A percentile compares a stretch with the other conserved stretches of the same genome.
Conservation (phyloP, 2,113 vertebrate species). For the Taxidea taxus region DNA sequence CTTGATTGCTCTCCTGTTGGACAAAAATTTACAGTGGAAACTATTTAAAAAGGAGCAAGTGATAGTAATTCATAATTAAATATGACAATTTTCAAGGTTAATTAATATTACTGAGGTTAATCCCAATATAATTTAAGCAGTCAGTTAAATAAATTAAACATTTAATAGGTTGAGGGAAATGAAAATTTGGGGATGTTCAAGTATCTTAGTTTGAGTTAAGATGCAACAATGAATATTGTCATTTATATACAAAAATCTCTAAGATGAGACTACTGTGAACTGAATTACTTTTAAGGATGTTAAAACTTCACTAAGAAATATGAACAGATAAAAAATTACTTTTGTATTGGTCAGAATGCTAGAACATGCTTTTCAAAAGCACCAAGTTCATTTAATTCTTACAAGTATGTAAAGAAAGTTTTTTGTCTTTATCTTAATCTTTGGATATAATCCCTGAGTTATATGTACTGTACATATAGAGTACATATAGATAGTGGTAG, state of each 20-base stretch:
- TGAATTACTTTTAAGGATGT: not conserved
- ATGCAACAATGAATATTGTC: not conserved
- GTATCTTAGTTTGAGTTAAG: not conserved
- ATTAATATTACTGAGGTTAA: conserved; percentile 5
- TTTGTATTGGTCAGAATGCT: not conserved
- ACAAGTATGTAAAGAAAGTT: not conserved
- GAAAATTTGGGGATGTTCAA: not conserved
- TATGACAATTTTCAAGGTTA: not conserved
- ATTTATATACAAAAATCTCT: not conserved
- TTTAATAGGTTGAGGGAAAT: not conserved
- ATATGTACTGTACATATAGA: not conserved
- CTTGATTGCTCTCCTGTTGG: not conserved
- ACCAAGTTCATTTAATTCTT: not conserved
- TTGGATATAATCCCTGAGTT: not conserved
- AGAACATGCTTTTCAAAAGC: not conserved
- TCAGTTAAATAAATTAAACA: not conserved
- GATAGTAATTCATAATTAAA: conserved; percentile 9
- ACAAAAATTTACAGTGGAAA: not conserved
- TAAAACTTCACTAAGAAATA: not conserved
- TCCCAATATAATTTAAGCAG: not conserved
- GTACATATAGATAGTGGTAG: not conserved
- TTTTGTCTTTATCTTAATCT: not conserved
- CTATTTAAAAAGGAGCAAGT: not conserved
- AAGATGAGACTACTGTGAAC: not conserved
- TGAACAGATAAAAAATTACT: not conserved